A percentile compares a stretch with the other conserved stretches of the same genome.
These are phyloP conservation scores for Toxostoma redivivum DNA, from an alignment of 2,113 vertebrate genomes.

Conservation along the genomic window DNA sequence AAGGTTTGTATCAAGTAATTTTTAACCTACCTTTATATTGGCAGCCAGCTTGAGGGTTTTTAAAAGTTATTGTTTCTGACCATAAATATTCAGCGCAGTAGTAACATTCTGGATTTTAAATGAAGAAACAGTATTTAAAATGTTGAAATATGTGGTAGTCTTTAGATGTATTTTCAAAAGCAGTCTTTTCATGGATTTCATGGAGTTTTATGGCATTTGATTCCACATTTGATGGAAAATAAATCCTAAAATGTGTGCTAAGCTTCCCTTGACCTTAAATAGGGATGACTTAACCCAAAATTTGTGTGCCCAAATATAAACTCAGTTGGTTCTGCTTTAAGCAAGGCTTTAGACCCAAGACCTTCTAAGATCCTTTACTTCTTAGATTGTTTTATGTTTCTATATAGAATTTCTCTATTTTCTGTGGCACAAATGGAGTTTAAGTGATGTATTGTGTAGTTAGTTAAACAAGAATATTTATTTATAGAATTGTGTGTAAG, in stretches of 20 bases:
- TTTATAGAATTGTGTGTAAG: not conserved
- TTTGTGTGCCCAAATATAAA: not conserved
- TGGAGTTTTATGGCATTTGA: not conserved
- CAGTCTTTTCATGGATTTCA: not conserved
- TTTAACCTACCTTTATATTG: not conserved
- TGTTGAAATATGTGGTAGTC: not conserved
- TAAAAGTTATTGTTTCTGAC: not conserved
- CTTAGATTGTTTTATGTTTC: not conserved
- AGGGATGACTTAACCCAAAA: not conserved
- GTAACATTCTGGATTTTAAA: not conserved
- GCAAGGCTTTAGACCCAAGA: not conserved
- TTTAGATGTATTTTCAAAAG: not conserved
- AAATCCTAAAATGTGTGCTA: not conserved
- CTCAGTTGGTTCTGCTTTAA: not conserved
- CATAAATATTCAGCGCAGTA: not conserved
- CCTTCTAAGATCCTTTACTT: not conserved
- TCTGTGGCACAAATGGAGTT: not conserved
- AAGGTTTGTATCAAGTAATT: conserved; percentile 78
- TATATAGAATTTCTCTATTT: not conserved
- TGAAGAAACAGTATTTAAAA: not conserved
- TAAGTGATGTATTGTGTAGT: not conserved
- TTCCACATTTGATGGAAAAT: not conserved
- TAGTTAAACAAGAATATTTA: not conserved
- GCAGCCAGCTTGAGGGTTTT: not conserved
- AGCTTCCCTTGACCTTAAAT: not conserved